A percentile compares a stretch with the other conserved stretches of the same genome.
Evolutionary conservation across 2,888 invertebrate species (phyloP).

Genomic region (Melipona beecheii): DNA sequence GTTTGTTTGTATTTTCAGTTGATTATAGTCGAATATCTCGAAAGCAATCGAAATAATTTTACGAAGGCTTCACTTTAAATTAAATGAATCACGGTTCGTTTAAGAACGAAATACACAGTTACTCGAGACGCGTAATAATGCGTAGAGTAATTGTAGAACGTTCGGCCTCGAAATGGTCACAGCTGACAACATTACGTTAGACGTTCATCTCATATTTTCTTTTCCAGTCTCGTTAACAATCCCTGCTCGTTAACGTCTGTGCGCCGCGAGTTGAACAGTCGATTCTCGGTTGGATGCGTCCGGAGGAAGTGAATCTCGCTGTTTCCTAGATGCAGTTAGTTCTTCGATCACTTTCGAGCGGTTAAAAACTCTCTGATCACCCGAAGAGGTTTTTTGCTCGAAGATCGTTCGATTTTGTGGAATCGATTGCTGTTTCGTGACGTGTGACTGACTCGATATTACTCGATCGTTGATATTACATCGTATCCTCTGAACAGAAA

Average conservation of each 20-base stretch:
- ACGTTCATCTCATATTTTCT: neutral
- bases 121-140: too few species aligned
- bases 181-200: neutral
- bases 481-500: neutral
- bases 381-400: neutral
- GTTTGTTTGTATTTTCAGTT: neutral
- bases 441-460: neutral
- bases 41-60: neutral
- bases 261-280: neutral
- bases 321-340: slow-evolving; percentile 35
- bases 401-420: neutral
- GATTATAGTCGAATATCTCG: neutral
- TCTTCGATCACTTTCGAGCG: slow-evolving; percentile 23
- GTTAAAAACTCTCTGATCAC: slow-evolving; percentile 23
- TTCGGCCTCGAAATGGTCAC: neutral
- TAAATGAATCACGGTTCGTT: neutral
- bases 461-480: neutral
- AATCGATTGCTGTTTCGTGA: neutral
- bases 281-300: slow-evolving; percentile 19
- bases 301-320: slow-evolving; percentile 3
- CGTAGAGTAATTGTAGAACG: too few species aligned
- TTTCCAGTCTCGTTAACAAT: neutral
- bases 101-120: neutral
- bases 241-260: neutral
- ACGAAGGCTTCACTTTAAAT: too few species aligned